Conservation (phyloP, 2,888 invertebrate genomes). For the Bursaphelenchus okinawaensis region DNA sequence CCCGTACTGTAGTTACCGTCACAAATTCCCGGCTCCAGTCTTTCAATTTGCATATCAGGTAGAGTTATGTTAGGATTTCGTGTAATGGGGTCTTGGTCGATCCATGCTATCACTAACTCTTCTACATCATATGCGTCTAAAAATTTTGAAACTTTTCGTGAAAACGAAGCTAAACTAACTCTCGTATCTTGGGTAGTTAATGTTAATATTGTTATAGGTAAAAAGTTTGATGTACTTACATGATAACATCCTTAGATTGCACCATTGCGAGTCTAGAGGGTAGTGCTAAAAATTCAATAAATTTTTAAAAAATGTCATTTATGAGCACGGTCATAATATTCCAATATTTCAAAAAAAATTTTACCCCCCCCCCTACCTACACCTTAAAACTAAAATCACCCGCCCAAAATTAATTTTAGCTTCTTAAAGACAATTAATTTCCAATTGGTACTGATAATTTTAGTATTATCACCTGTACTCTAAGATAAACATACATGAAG, state of each 20-base stretch:
- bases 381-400: too few relatives aligned
- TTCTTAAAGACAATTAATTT: too few relatives aligned
- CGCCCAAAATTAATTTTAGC: too few relatives aligned
- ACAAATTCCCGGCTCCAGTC: conserved; percentile 48
- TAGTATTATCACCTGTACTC: background rate
- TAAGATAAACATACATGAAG: conserved; percentile 16
- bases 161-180: too few relatives aligned
- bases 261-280: conserved; percentile 61
- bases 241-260: conserved; percentile 61
- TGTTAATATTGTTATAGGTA: too few relatives aligned
- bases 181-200: too few relatives aligned
- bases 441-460: too few relatives aligned
- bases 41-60: conserved; percentile 43
- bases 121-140: conserved; percentile 37
- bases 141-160: background rate
- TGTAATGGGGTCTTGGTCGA: conserved; percentile 29
- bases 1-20: conserved; percentile 55
- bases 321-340: too few relatives aligned
- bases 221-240: conserved; percentile 52
- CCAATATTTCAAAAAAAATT: too few relatives aligned
- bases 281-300: conserved; percentile 55
- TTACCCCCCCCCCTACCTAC: too few relatives aligned
- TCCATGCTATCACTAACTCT: conserved; percentile 32
- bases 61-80: conserved; percentile 32
- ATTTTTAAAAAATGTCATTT: too few relatives aligned